A percentile compares a stretch with the other conserved stretches of the same genome.
These are phyloP conservation scores for Lottia gigantea DNA, from an alignment of 2,888 invertebrate genomes.

Conservation along the genomic window DNA sequence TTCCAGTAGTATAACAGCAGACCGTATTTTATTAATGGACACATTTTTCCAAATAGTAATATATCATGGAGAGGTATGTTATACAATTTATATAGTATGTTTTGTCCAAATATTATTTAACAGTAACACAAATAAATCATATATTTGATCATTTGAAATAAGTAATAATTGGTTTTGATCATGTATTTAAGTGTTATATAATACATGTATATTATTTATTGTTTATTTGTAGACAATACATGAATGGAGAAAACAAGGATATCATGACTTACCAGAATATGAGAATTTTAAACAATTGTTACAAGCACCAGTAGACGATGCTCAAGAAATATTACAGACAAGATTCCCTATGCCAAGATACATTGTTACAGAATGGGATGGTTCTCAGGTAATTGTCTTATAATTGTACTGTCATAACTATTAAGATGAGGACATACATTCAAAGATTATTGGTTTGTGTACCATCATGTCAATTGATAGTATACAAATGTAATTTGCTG, in stretches of 20 bases:
- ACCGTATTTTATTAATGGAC: conserved; percentile 98
- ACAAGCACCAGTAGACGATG: conserved; percentile 96
- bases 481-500: too few species aligned
- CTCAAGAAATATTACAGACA: conserved; percentile 93
- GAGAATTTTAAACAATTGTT: conserved; percentile 96
- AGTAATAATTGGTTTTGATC: background rate
- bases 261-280: conserved; percentile 95
- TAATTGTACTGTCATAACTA: too few species aligned
- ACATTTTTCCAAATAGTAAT: conserved; percentile 99
- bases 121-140: too few species aligned
- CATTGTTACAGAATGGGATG: conserved; percentile 99
- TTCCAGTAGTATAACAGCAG: conserved; percentile 96
- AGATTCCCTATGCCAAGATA: conserved; percentile 99
- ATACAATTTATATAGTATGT: background rate
- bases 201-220: too few species aligned
- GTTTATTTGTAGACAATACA: conserved; percentile 83
- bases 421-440: too few species aligned
- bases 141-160: too few species aligned
- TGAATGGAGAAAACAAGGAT: conserved; percentile 94
- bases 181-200: too few species aligned
- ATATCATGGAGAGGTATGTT: conserved; percentile 94
- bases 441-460: too few species aligned
- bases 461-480: too few species aligned
- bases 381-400: conserved; percentile 80
- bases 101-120: background rate